Evolutionary conservation across 1,140 invertebrate species (phyloP), one percentile per base, ranked within the genome.

Genomic region (Drosophila littoralis): DNA sequence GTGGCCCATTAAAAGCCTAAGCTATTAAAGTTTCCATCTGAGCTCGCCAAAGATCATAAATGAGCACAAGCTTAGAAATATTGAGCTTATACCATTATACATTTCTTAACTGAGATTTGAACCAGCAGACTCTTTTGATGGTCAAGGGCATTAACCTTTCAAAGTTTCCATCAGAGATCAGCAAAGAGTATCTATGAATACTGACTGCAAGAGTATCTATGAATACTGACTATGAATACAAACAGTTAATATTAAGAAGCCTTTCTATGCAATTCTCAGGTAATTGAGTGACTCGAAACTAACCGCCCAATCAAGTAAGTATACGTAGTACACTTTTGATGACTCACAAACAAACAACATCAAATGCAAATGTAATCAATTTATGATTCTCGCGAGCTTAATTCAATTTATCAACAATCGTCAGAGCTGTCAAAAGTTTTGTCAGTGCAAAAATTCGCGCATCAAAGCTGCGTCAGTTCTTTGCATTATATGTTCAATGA

Each of bases 401-500:
- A 33, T 50, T 48, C 40, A 42, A 65, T 33, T 50, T 32, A 60
- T 50, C 10, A 68, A 22, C n/a, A 60, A 59, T 45, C 59, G 50
- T 28, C 22, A 40, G 10, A 38, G 50, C 48, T 55, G 71, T 72
- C 69, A 51, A 45, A 54, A 17, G 40, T 73, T 73, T 42, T 68
- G 64, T 55, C 70, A 73, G 70, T 73, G 70, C 55, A 67, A 32
- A 73, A 69, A 69, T 55, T 68, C 8, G 55, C 65, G 50, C 60
- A 83, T 75, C 38, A 80, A 79, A 79, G 43, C 55, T 66, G 40
- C 33, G 40, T 63, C 57, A 51, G 61, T 59, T 71, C 57, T 69
- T 59, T 40, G 70, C 75, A 85, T 85, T 81, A 81, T 81, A 81
- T 86, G 57, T 75, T 83, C 77, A 79, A 89, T 89, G 80, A 89